A percentile compares a stretch with the other conserved stretches of the same genome.
These are phyloP conservation scores for Biston stratarius DNA, from an alignment of 2,888 invertebrate species.

Conservation along the genomic window DNA sequence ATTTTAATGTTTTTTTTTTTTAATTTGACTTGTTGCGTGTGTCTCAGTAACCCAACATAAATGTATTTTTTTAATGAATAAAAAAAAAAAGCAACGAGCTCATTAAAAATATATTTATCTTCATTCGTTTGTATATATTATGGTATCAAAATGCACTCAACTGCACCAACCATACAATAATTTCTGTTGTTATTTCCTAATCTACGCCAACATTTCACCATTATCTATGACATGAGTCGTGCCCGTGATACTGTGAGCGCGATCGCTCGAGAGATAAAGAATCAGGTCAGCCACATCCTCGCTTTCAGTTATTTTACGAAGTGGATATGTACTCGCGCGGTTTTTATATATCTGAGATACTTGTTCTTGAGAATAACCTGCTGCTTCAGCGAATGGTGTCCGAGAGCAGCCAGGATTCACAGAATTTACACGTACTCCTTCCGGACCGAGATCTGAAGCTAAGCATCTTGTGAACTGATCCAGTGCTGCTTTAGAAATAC, in stretches of 20 bases:
- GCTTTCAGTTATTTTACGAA: constrained; percentile 93
- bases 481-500: constrained; percentile 96
- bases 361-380: constrained; percentile 89
- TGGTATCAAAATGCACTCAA: no score
- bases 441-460: constrained; percentile 92
- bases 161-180: neutral
- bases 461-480: constrained; percentile 97
- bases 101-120: neutral
- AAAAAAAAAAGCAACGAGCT: no score
- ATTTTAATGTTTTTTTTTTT: no score
- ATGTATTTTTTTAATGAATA: no score
- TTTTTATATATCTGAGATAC: constrained; percentile 90
- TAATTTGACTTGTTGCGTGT: no score
- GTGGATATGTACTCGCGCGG: constrained; percentile 93
- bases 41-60: no score
- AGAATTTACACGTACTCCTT: constrained; percentile 93
- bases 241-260: constrained; percentile 96
- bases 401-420: constrained; percentile 97
- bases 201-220: constrained; percentile 72
- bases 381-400: constrained; percentile 88
- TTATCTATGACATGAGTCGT: constrained; percentile 83
- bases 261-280: constrained; percentile 94
- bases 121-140: neutral
- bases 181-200: neutral
- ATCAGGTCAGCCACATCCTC: constrained; percentile 96